Evolutionary conservation across 2,113 vertebrate genomes (phyloP).

Genomic region (Ophthalmolycus amberensis): DNA sequence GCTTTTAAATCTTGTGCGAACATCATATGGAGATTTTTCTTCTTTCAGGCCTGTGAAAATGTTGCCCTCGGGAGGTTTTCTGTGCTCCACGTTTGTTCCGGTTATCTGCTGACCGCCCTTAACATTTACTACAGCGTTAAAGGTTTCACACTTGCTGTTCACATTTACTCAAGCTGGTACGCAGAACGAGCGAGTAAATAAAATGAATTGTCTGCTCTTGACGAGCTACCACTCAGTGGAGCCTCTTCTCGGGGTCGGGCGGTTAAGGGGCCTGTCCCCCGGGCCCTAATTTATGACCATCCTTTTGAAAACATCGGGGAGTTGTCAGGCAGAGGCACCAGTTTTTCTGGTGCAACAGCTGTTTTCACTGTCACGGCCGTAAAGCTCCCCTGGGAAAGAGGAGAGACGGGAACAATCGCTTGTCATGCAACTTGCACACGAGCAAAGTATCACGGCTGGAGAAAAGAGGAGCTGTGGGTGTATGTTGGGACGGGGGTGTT

Average conservation of each 20-base stretch:
- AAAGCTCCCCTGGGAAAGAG: constrained; percentile 71
- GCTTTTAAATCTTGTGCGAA: background rate
- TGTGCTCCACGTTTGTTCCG: constrained; percentile 18
- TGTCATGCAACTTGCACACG: constrained; percentile 46
- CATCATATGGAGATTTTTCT: background rate
- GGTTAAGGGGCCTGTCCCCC: constrained; percentile 67
- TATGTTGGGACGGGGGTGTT: constrained; percentile 2
- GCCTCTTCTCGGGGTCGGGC: constrained; percentile 59
- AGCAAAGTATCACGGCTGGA: constrained; percentile 35
- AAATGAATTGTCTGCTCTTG: constrained; percentile 50
- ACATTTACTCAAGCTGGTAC: constrained; percentile 51
- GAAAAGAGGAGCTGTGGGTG: constrained; percentile 11
- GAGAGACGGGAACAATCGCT: constrained; percentile 59
- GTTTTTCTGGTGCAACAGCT: constrained; percentile 74
- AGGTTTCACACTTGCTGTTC: constrained; percentile 50
- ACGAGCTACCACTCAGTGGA: constrained; percentile 44
- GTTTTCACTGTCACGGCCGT: constrained; percentile 80
- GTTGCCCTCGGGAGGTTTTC: constrained; percentile 11
- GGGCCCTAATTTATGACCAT: constrained; percentile 67
- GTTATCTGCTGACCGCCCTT: constrained; percentile 31
- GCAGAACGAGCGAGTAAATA: constrained; percentile 60
- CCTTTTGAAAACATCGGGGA: constrained; percentile 73
- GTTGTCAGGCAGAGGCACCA: constrained; percentile 66
- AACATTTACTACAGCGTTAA: constrained; percentile 52
- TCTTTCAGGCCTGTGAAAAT: constrained; percentile 2